Base-by-base conservation (phyloP, 1,140 invertebrate species). In the Lepidostoma basale region DNA sequence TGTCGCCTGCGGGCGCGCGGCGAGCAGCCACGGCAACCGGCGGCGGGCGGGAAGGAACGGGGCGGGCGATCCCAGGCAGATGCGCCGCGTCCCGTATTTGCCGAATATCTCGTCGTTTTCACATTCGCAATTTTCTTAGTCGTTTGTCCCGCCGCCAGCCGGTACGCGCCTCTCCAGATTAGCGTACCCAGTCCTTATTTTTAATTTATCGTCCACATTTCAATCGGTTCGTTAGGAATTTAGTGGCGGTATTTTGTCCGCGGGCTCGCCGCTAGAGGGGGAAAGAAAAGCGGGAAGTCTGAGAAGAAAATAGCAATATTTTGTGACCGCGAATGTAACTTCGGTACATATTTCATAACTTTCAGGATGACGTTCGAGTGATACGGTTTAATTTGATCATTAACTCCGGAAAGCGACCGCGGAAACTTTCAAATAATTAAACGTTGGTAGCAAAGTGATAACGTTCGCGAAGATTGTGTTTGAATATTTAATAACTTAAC, bases 121-220 rank as follows among this genome's bases (percentile, higher is more conserved):
- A 30, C 54, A 59, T 59, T 59, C 54, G 54, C 54, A 59, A 23
- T 59, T 59, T 59, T 59, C 54, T 59, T 59, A 59, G 54, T 59
- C 54, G 54, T 59, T 39, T 59, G 54, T 59, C 54, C 33, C 54
- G 54, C 36, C 22, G 54, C 36, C 52, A 16, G 54, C 36, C 54
- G 54, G 54, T 23, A 36, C 54, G 54, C 54, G 33, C 54, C 33
- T 40, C 54, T 40, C 25, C 5, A 33, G 52, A 33, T 2, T 23
- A n/a, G 54, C 54, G 30, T 59, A 25, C 36, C 30, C 5, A 20
- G 14, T 22, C 30, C 54, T 18, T 39, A n/a, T n/a, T 39, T 59
- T 59, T 39, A 18, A 39, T 39, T 59, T 59, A 10, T 10, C 54
- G 54, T 59, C 36, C 36, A 40, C 26, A 22, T 59, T 59, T 39